Evolutionary conservation across 2,113 vertebrate genomes (phyloP).

Genomic region (sheep (Ovis aries)): DNA sequence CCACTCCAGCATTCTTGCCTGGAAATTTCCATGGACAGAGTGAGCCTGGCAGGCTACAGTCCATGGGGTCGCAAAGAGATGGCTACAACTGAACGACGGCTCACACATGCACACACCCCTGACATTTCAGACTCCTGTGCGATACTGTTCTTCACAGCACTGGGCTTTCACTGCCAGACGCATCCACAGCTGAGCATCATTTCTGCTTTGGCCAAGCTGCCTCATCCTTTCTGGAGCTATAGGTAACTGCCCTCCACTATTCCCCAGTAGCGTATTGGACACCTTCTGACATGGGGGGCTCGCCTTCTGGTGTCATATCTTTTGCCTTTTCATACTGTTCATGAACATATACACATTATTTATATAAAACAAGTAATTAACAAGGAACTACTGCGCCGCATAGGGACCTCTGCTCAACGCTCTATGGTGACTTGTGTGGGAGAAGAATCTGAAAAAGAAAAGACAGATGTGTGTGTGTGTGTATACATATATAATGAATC

Average conservation of each 20-base stretch:
- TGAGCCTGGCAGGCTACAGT: neutral
- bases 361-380: neutral
- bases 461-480: neutral
- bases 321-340: neutral
- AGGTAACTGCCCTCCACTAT: neutral
- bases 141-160: neutral
- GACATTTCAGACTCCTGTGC: neutral
- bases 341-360: neutral
- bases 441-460: neutral
- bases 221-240: neutral
- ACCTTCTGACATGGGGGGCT: neutral
- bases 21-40: neutral
- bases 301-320: neutral
- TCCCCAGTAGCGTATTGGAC: neutral
- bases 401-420: neutral
- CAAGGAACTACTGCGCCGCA: rapidly evolving
- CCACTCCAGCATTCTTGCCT: neutral
- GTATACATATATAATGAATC: neutral
- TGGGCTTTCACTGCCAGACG: neutral
- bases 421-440: neutral
- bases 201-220: neutral
- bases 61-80: neutral
- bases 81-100: neutral
- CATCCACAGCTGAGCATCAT: neutral
- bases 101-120: rapidly evolving